phyloP scores from a whole-genome alignment of 2,888 invertebrate genomes.

The Euspilapteryx auroguttella region DNA sequence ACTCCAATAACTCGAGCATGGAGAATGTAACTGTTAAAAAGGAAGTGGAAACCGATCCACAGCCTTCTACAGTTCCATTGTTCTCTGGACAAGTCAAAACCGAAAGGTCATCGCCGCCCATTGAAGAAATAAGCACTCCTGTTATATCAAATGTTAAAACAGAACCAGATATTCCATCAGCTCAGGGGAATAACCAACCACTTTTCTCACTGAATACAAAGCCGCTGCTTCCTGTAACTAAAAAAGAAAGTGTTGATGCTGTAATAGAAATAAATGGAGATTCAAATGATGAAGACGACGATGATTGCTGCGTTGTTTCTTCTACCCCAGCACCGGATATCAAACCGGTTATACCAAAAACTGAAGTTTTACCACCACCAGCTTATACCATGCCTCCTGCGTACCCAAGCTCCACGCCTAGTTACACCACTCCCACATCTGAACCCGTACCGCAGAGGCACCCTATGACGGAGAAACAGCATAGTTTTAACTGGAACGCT shows the following conservation, averaged over 20 bases:
- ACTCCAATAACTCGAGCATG: no score
- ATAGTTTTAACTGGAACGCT: slow-evolving; percentile 51
- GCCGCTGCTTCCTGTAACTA: slow-evolving; percentile 29
- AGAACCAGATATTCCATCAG: no score
- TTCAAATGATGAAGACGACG: slow-evolving; percentile 49
- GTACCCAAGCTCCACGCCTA: slow-evolving; percentile 20
- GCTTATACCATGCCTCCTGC: no score
- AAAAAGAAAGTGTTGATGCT: slow-evolving; percentile 29
- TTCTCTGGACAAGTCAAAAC: slow-evolving; percentile 37
- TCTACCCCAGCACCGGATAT: slow-evolving; percentile 43
- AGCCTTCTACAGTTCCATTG: slow-evolving; percentile 16
- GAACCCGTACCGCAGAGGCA: slow-evolving; percentile 16
- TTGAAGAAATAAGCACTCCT: slow-evolving; percentile 19
- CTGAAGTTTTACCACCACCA: no score
- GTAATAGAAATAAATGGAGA: slow-evolving; percentile 52
- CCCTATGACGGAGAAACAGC: slow-evolving; percentile 40
- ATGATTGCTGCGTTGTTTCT: slow-evolving; percentile 51
- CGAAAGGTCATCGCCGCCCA: slow-evolving; percentile 32
- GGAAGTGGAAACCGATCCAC: slow-evolving; percentile 18
- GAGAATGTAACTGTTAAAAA: no score
- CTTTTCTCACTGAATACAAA: no score
- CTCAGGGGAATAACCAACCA: no score
- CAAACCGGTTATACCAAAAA: slow-evolving; percentile 40
- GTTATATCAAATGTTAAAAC: slow-evolving; percentile 31
- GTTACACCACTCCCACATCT: slow-evolving; percentile 12